Base-by-base conservation (phyloP, 2,888 invertebrate species). In the Mimas tiliae region DNA sequence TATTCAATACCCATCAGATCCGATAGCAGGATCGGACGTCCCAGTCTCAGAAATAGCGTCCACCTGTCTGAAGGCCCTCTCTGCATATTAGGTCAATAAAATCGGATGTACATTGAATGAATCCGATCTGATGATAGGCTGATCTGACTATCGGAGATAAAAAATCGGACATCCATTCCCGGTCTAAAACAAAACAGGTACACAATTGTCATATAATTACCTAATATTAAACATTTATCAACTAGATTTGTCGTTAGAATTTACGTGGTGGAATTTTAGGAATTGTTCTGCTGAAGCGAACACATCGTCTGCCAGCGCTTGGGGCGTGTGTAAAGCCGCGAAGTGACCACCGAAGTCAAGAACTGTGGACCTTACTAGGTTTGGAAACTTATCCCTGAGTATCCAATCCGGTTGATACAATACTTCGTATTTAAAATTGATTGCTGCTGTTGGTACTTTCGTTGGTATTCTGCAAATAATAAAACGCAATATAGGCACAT, bases 281-380 rank as follows among this genome's bases (percentile, higher is more conserved):
- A 93, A 89, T 27, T 81, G 83, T 0, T 72, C 70, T 0, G 80
- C 80, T 0, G 90, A 79, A 33, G 74, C 84, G 66, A 85, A 91
- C 0, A 93, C 68, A 64, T 98, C 97, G 11, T 95, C 91, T 7
- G 95, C 95, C 8, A 98, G 82, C 1, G 95, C 84, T 70, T 95
- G 84, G 0, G 98, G 98, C 55, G 96, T 94, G 80, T 98, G 97
- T 70, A 98, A 90, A 0, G 97, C 97, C 0, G 96, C 96, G 87
- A 98, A 98, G 85, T 98, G 98, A 0, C 98, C 98, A 0, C 98
- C 98, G 12, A 94, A 89, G 0, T 94, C 88, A 64, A 95, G 82
- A 45, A 95, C 94, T 0, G 94, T 96, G 67, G 95, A 95, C 45
- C 96, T 95, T 2, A 97, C 94, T 42, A 98, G 76, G 78, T 97